Percentiles rank a stretch among this genome's conserved stretches.
Evolutionary conservation across 2,888 invertebrate species (phyloP).

Genomic region (Anticlea derivata): DNA sequence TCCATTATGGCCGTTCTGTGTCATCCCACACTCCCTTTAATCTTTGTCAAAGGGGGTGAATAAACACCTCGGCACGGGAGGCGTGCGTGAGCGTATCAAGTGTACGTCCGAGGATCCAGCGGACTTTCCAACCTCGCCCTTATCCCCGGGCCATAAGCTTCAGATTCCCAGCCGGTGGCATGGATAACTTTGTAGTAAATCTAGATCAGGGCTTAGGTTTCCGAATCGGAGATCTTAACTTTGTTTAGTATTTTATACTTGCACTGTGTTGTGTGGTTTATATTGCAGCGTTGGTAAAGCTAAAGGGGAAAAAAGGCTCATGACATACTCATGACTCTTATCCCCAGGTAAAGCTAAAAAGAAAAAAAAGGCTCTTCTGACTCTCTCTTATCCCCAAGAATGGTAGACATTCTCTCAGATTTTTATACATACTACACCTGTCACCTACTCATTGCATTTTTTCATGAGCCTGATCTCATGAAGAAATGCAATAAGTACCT

Average conservation of each 20-base stretch:
- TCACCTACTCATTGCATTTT: no score
- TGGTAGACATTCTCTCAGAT: no score
- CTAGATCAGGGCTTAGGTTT: slow-evolving; percentile 59
- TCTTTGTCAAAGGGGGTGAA: slow-evolving; percentile 64
- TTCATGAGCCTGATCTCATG: no score
- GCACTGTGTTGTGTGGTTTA: slow-evolving; percentile 18
- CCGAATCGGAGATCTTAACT: slow-evolving; percentile 51
- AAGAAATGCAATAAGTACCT: no score
- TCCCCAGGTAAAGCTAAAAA: no score
- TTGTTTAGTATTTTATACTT: slow-evolving; percentile 41
- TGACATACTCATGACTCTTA: no score
- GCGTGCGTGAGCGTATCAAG: slow-evolving; percentile 66
- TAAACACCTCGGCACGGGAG: slow-evolving; percentile 66
- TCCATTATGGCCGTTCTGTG: slow-evolving; percentile 22
- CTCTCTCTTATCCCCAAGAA: no score
- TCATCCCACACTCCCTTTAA: slow-evolving; percentile 29
- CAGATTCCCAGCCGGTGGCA: slow-evolving; percentile 24
- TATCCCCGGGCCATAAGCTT: slow-evolving; percentile 33
- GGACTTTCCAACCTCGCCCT: slow-evolving; percentile 20
- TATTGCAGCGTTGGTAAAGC: slow-evolving; percentile 5
- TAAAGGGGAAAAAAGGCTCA: no score
- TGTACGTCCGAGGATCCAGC: slow-evolving; percentile 46
- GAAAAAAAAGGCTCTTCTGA: no score
- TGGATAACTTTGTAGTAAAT: slow-evolving; percentile 47
- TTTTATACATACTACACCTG: no score